These are phyloP conservation scores for Sebastiscus tertius DNA, from an alignment of 2,797 vertebrate species.

Conservation along the genomic window DNA sequence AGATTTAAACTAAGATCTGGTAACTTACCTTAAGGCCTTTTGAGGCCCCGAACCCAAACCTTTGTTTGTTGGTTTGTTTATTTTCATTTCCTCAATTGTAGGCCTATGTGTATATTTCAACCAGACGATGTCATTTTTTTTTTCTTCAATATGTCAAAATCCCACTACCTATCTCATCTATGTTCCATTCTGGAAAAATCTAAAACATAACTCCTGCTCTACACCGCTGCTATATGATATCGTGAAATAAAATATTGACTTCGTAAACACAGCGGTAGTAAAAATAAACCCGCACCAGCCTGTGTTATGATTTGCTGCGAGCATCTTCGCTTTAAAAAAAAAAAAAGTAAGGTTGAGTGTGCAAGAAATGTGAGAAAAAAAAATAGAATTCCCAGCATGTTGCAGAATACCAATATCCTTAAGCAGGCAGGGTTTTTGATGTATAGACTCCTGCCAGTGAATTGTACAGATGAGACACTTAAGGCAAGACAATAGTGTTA, in stretches of 20 bases:
- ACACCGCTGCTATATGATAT: conserved; percentile 49
- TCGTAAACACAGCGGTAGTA: conserved; percentile 66
- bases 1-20: conserved; percentile 9
- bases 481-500: conserved; percentile 87
- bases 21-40: not conserved
- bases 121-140: not conserved
- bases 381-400: conserved; percentile 74
- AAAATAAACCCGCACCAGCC: conserved; percentile 64
- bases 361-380: conserved; percentile 68
- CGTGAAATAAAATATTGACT: conserved; percentile 71
- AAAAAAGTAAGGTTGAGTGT: conserved; percentile 65
- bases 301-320: conserved; percentile 54
- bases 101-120: conserved; percentile 22
- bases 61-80: not conserved
- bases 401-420: conserved; percentile 82
- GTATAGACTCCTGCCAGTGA: conserved; percentile 83
- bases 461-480: conserved; percentile 88
- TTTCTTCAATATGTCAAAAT: conserved; percentile 14
- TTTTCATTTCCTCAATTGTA: conserved; percentile 8
- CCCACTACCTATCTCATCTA: conserved; percentile 29
- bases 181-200: conserved; percentile 20
- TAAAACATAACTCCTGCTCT: conserved; percentile 44
- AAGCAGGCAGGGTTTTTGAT: conserved; percentile 79
- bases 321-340: conserved; percentile 46
- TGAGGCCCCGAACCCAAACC: not conserved